A percentile compares a stretch with the other conserved stretches of the same genome.
These are phyloP conservation scores for Tupiocoris notatus DNA, from an alignment of 2,888 invertebrate genomes.

Conservation along the genomic window DNA sequence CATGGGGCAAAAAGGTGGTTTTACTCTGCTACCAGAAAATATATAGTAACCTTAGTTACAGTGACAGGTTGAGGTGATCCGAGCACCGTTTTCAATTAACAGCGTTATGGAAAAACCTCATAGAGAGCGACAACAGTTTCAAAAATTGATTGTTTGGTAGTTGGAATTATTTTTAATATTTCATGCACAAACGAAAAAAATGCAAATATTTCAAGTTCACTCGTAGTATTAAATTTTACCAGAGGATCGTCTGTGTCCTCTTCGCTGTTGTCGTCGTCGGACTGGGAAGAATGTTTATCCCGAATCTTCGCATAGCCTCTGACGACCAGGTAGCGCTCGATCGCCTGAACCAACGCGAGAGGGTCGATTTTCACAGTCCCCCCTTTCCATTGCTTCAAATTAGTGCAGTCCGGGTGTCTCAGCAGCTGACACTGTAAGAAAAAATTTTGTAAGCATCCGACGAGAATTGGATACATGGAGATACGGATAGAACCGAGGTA, in stretches of 20 bases:
- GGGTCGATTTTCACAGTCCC: slow-evolving; percentile 99
- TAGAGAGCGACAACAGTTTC: too few relatives aligned
- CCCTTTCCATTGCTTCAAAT: slow-evolving; percentile 96
- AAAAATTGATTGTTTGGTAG: too few relatives aligned
- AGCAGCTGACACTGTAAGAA: slow-evolving; percentile 88
- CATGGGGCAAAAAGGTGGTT: too few relatives aligned
- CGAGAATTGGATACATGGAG: not conserved
- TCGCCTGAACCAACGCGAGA: slow-evolving; percentile 96
- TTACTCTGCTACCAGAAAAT: too few relatives aligned
- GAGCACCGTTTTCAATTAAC: too few relatives aligned
- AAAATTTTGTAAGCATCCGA: slow-evolving; percentile 47
- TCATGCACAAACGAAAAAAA: too few relatives aligned
- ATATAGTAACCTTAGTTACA: too few relatives aligned
- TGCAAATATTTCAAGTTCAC: too few relatives aligned
- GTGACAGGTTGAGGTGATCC: too few relatives aligned
- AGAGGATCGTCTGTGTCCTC: slow-evolving; percentile 95
- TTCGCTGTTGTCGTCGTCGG: slow-evolving; percentile 90
- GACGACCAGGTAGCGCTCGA: slow-evolving; percentile 92
- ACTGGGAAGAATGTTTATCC: slow-evolving; percentile 68
- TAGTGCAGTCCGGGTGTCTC: slow-evolving; percentile 91
- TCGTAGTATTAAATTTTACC: too few relatives aligned
- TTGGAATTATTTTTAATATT: too few relatives aligned
- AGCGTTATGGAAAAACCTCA: too few relatives aligned
- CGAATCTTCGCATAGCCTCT: slow-evolving; percentile 86
- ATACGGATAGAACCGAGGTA: not conserved